phyloP scores from a whole-genome alignment of 2,113 vertebrate species.

The Pimephales promelas region DNA sequence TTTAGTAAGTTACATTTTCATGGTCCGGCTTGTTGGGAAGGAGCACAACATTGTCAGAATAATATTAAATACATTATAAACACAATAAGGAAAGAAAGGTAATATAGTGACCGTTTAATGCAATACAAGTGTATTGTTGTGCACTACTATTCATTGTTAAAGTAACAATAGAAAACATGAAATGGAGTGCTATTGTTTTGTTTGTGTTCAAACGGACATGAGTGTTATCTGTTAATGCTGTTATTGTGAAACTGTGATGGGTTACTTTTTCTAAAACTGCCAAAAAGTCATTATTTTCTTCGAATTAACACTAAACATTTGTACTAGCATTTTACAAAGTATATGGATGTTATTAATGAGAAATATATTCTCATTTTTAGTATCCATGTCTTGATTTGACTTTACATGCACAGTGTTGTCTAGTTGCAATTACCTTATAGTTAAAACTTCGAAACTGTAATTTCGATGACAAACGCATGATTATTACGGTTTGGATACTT shows the following conservation, averaged over 20 bases:
- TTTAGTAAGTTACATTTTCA: background rate
- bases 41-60: constrained; percentile 6
- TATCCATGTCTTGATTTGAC: constrained; percentile 23
- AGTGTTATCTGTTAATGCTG: constrained; percentile 31
- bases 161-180: constrained; percentile 51
- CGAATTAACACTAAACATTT: constrained; percentile 44
- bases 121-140: constrained; percentile 51
- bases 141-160: constrained; percentile 50
- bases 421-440: background rate
- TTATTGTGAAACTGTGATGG: constrained; percentile 29
- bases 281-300: constrained; percentile 50
- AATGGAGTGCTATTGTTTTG: constrained; percentile 41
- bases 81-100: constrained; percentile 30
- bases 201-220: constrained; percentile 35
- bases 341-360: constrained; percentile 22
- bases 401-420: constrained; percentile 31
- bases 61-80: background rate
- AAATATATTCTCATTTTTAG: constrained; percentile 7
- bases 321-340: constrained; percentile 14
- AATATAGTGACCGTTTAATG: constrained; percentile 50
- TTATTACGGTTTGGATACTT: background rate
- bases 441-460: background rate
- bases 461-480: background rate
- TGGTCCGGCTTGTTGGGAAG: background rate
- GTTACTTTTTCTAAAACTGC: constrained; percentile 37